Percentiles rank a stretch among this genome's conserved stretches.
Conservation (phyloP, 2,888 invertebrate species). For the Oscheius sp. region DNA sequence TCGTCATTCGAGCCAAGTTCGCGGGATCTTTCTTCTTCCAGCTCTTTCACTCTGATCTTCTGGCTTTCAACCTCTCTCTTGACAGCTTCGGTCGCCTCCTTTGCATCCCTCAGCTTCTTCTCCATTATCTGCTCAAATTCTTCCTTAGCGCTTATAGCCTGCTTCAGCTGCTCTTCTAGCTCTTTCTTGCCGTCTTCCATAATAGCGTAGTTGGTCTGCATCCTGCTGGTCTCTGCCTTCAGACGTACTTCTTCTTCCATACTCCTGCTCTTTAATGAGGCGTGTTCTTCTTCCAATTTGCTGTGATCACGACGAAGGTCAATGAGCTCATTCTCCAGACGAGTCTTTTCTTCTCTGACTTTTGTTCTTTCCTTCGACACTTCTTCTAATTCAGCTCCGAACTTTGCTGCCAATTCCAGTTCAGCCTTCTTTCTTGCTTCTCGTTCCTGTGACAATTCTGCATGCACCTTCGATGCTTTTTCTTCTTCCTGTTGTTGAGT, state of each 20-base stretch:
- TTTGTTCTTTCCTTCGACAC: conserved; percentile 14
- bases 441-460: conserved; percentile 3
- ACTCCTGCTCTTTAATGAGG: conserved; percentile 26
- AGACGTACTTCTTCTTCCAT: conserved; percentile 30
- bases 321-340: conserved; percentile 29
- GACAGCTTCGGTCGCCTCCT: conserved; percentile 19
- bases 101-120: conserved; percentile 18
- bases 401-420: conserved; percentile 3
- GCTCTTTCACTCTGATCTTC: conserved; percentile 3
- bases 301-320: conserved; percentile 38
- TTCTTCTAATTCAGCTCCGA: conserved; percentile 14
- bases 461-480: background rate
- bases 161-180: conserved; percentile 13
- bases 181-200: conserved; percentile 35
- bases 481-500: conserved; percentile 25
- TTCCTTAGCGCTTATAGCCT: conserved; percentile 16
- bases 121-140: conserved; percentile 26
- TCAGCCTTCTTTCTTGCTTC: conserved; percentile 31
- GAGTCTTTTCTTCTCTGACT: conserved; percentile 22
- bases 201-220: conserved; percentile 26
- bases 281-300: conserved; percentile 41
- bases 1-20: conserved; percentile 47
- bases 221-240: conserved; percentile 25
- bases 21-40: conserved; percentile 45
- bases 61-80: conserved; percentile 21